These are phyloP conservation scores for Mustela lutreola DNA, from an alignment of 2,113 vertebrate species.

Conservation along the genomic window DNA sequence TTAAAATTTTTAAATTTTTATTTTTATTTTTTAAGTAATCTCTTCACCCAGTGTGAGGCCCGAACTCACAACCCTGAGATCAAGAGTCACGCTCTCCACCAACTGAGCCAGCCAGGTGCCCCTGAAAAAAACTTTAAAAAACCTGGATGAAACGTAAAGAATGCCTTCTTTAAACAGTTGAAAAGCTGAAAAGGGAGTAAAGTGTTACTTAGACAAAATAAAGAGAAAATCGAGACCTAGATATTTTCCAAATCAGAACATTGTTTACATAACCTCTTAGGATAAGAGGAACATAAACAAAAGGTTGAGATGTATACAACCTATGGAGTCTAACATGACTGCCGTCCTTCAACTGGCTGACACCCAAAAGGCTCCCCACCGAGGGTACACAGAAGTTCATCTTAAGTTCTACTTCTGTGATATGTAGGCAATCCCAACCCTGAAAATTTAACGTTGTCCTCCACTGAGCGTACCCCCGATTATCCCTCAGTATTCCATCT, in stretches of 20 bases:
- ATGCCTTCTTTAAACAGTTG: background rate
- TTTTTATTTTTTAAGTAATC: background rate
- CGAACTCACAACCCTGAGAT: background rate
- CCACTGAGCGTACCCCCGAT: background rate
- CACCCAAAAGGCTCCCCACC: background rate
- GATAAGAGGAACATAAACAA: background rate
- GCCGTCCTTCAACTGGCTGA: background rate
- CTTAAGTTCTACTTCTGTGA: background rate
- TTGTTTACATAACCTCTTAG: conserved; percentile 20
- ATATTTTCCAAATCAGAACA: conserved; percentile 14
- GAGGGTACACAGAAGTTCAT: background rate
- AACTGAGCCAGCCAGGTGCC: background rate
- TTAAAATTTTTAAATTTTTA: background rate
- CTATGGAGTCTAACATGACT: background rate
- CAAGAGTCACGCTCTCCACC: background rate
- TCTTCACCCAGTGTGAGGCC: background rate
- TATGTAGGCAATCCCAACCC: background rate
- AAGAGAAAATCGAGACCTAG: background rate
- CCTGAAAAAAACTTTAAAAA: background rate
- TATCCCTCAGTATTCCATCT: background rate
- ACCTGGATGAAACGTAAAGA: background rate
- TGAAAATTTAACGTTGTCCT: conserved; percentile 12
- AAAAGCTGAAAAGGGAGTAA: background rate
- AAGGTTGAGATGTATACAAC: background rate
- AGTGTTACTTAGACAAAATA: background rate